These are phyloP conservation scores for Ormyrus rosae DNA, from an alignment of 2,888 invertebrate genomes.

Conservation along the genomic window DNA sequence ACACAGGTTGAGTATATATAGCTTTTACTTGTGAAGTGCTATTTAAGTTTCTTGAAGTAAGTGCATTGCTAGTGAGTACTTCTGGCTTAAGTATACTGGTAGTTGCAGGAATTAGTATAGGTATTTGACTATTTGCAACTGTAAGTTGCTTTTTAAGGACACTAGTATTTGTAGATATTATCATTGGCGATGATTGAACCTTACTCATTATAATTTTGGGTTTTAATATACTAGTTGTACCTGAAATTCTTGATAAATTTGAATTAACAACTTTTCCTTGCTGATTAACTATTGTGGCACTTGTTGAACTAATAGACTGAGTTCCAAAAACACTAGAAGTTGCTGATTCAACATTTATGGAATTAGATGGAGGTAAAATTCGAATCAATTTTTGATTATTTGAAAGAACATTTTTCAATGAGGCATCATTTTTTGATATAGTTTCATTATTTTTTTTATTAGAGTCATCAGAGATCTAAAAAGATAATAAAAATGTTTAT, in stretches of 20 bases:
- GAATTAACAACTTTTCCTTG: conserved; percentile 34
- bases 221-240: conserved; percentile 24
- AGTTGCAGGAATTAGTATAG: conserved; percentile 41
- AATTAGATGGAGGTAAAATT: conserved; percentile 37
- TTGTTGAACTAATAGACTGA: conserved; percentile 9
- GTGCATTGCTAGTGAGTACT: neutral
- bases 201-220: conserved; percentile 5
- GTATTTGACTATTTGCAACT: conserved; percentile 35
- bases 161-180: conserved; percentile 35
- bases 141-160: conserved; percentile 38
- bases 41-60: neutral
- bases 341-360: conserved; percentile 6
- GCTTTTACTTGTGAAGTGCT: conserved; percentile 5
- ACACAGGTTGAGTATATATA: conserved; percentile 21
- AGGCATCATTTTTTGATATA: conserved; percentile 15
- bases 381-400: conserved; percentile 37
- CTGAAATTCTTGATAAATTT: conserved; percentile 14
- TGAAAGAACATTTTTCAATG: conserved; percentile 18
- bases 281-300: conserved; percentile 28
- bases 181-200: conserved; percentile 17
- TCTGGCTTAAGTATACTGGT: conserved; percentile 35
- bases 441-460: neutral
- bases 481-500: neutral
- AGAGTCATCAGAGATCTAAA: neutral
- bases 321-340: neutral